Evolutionary conservation across 2,113 vertebrate genomes (phyloP), one percentile per base, ranked within the genome.

Genomic region (Chaetodon trifascialis): DNA sequence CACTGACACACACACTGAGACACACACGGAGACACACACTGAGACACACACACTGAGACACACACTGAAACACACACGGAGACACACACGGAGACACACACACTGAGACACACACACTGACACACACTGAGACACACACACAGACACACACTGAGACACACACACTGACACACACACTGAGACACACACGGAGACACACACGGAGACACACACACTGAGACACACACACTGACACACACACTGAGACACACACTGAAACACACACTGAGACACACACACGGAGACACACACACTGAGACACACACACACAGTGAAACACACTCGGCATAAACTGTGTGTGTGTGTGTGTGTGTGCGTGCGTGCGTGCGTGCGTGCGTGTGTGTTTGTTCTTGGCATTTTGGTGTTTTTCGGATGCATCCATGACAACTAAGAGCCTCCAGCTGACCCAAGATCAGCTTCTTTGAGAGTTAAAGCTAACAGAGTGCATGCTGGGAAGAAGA

Each of bases 341-440:
- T n/a, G n/a, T n/a, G n/a, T n/a, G n/a, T n/a, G n/a, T n/a, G n/a
- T n/a, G n/a, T n/a, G n/a, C n/a, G n/a, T n/a, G n/a, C n/a, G n/a
- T n/a, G n/a, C n/a, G n/a, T n/a, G n/a, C n/a, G n/a, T n/a, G n/a
- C n/a, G n/a, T n/a, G n/a, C n/a, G n/a, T n/a, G n/a, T n/a, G n/a
- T n/a, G n/a, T n/a, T n/a, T n/a, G n/a, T n/a, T n/a, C n/a, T 71
- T 78, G 77, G 23, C 52, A 66, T 81, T 65, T 79, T 62, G 23
- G 23, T 44, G 2, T n/a, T 54, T 16, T 19, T 10, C 23, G 19
- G 11, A 76, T 47, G 34, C 68, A n/a, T 73, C 73, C 14, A 64
- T 60, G 54, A 21, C 63, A 81, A 51, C 2, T 5, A 2, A 16
- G 3, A 0, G 30, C 59, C 19, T 46, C 47, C 0, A 4, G 49